A percentile compares a stretch with the other conserved stretches of the same genome.
Evolutionary conservation across 2,888 invertebrate species (phyloP).

Genomic region (Candidula unifasciata): DNA sequence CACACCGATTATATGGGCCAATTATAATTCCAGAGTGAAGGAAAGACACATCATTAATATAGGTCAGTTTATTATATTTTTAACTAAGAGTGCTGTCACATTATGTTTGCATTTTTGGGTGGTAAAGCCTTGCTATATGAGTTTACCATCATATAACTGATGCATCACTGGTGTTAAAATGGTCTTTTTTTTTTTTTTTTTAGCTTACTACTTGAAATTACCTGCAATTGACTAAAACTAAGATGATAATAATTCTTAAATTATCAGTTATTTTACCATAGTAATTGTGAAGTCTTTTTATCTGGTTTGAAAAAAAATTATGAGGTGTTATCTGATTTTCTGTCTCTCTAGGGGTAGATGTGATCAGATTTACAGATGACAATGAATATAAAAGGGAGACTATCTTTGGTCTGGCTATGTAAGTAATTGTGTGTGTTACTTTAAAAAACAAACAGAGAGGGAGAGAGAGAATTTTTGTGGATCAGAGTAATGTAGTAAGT

Average conservation of each 20-base stretch:
- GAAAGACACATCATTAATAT: background rate
- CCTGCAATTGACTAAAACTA: background rate
- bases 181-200: no score
- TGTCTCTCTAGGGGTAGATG: conserved; percentile 78
- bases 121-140: no score
- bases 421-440: conserved; percentile 67
- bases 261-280: background rate
- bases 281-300: background rate
- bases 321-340: background rate
- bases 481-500: no score
- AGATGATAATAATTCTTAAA: background rate
- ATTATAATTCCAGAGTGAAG: background rate
- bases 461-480: no score
- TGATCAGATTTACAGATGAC: conserved; percentile 79
- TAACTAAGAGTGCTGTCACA: no score
- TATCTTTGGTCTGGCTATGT: conserved; percentile 81
- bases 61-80: background rate
- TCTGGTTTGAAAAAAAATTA: no score
- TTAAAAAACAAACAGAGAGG: no score
- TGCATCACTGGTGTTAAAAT: no score
- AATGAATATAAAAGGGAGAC: conserved; percentile 80
- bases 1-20: background rate
- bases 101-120: no score
- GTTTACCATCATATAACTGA: no score
- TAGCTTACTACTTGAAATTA: no score